Evolutionary conservation across 1,140 invertebrate species (phyloP).

Genomic region (Thrips palmi): DNA sequence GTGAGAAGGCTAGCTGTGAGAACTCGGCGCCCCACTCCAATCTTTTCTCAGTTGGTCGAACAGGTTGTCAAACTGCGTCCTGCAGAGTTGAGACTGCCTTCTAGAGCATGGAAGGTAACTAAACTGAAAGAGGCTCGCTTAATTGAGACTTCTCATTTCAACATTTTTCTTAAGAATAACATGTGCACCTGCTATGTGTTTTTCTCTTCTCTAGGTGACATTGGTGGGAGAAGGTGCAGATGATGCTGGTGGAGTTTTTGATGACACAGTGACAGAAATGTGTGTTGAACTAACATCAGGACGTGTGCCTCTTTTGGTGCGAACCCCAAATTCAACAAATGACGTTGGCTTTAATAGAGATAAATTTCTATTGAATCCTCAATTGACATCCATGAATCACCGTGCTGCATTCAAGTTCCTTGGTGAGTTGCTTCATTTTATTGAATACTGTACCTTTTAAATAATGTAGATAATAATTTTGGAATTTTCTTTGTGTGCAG

Average conservation of each 20-base stretch:
- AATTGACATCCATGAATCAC: conserved; percentile 31
- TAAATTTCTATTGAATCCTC: conserved; percentile 40
- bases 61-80: conserved; percentile 41
- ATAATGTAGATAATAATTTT: neutral
- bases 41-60: conserved; percentile 41
- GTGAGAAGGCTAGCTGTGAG: conserved; percentile 37
- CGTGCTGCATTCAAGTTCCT: conserved; percentile 38
- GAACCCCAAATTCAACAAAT: conserved; percentile 34
- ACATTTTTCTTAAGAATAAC: too few relatives aligned
- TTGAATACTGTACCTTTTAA: neutral
- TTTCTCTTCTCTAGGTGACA: conserved; percentile 32
- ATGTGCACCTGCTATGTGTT: neutral
- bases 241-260: conserved; percentile 50
- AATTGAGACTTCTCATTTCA: neutral
- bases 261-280: conserved; percentile 53
- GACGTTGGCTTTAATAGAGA: conserved; percentile 42
- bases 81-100: conserved; percentile 36
- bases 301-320: conserved; percentile 30
- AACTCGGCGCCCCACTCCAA: conserved; percentile 31
- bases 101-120: conserved; percentile 43
- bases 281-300: conserved; percentile 35
- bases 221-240: conserved; percentile 46
- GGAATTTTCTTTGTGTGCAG: conserved; percentile 17
- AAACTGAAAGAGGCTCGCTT: too few relatives aligned
- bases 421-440: conserved; percentile 17